Conservation (phyloP, 2,113 vertebrate species). For the Petrocephalus zakoni region DNA sequence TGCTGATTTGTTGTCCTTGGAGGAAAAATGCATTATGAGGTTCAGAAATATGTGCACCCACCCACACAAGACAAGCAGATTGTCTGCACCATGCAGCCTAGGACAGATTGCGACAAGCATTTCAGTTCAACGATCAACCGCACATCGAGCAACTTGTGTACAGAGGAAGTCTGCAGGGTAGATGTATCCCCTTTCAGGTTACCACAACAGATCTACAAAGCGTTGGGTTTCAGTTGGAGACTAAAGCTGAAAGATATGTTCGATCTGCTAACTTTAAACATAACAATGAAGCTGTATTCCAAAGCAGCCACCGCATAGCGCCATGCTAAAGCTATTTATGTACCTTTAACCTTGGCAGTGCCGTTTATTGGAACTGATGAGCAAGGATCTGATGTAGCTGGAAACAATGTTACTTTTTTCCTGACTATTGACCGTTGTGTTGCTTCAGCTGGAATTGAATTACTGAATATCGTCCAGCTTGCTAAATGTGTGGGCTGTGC, state of each 20-base stretch:
- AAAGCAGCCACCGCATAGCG: neutral
- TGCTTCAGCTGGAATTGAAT: neutral
- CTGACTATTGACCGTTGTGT: neutral
- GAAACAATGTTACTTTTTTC: neutral
- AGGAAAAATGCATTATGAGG: neutral
- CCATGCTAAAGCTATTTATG: neutral
- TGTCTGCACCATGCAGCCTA: neutral
- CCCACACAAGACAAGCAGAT: neutral
- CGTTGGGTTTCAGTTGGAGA: neutral
- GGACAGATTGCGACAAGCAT: neutral
- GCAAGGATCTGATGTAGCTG: neutral
- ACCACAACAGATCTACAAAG: neutral
- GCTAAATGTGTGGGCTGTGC: neutral
- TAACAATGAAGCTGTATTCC: neutral
- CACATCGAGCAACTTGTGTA: neutral
- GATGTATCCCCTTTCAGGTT: constrained; percentile 7
- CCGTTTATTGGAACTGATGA: neutral
- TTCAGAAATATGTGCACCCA: neutral
- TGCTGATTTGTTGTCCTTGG: neutral
- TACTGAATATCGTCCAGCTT: neutral
- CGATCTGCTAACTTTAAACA: neutral
- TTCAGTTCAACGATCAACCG: neutral
- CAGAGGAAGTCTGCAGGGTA: neutral
- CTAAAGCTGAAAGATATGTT: neutral
- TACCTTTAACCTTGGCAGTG: constrained; percentile 2